Conservation (phyloP, 2,888 invertebrate species). For the Iselma pallidipennis region DNA sequence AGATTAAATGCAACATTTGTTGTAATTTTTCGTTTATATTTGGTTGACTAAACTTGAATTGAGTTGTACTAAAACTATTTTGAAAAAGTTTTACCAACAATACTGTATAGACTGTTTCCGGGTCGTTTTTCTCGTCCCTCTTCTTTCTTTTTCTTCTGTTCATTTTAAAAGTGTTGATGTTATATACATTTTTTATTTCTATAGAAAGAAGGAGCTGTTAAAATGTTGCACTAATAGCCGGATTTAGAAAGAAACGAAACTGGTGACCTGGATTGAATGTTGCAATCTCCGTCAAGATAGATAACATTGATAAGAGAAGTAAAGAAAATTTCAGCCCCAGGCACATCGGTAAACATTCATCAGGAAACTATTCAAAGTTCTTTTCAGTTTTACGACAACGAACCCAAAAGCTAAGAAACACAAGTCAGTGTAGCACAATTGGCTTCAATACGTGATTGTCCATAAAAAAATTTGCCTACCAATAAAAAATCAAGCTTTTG, state of each 20-base stretch:
- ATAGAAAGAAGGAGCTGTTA: slow-evolving; percentile 12
- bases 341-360: slow-evolving; percentile 35
- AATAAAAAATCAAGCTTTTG: no score
- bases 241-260: slow-evolving; percentile 19
- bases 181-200: neutral
- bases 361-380: slow-evolving; percentile 27
- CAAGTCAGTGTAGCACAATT: slow-evolving; percentile 7
- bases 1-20: slow-evolving; percentile 28
- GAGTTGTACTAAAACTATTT: slow-evolving; percentile 14
- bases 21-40: slow-evolving; percentile 20
- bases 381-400: slow-evolving; percentile 13
- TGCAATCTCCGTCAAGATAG: slow-evolving; percentile 41
- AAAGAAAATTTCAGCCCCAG: slow-evolving; percentile 33
- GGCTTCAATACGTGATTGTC: slow-evolving; percentile 6
- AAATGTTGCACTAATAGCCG: slow-evolving; percentile 22
- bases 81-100: neutral
- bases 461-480: no score
- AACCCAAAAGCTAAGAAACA: slow-evolving; percentile 21
- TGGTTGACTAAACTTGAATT: slow-evolving; percentile 12
- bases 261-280: slow-evolving; percentile 22
- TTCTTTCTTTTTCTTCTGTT: neutral
- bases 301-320: slow-evolving; percentile 39
- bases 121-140: neutral
- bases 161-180: neutral
- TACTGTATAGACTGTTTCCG: slow-evolving; percentile 11